Conservation (phyloP, 2,888 invertebrate species). For the Philereme transversata region DNA sequence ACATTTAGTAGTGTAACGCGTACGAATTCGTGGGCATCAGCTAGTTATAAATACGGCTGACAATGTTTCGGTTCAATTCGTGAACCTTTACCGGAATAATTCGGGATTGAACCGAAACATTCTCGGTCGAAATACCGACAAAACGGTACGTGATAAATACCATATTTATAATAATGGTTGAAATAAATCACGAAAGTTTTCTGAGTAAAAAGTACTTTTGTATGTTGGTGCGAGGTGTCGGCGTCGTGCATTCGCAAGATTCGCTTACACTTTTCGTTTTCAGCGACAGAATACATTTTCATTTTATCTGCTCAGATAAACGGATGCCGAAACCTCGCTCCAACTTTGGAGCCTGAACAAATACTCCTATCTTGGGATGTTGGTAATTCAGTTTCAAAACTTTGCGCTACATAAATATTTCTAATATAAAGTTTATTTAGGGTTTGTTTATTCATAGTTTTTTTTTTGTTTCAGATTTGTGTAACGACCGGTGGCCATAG, state of each 20-base stretch:
- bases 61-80: no score
- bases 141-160: no score
- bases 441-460: constrained; percentile 3
- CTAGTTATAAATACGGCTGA: no score
- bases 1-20: no score
- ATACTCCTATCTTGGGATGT: constrained; percentile 32
- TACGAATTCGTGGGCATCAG: no score
- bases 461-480: constrained; percentile 29
- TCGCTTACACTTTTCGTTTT: constrained; percentile 8
- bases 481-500: constrained; percentile 11
- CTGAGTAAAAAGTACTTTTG: neutral
- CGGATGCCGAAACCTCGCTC: constrained; percentile 21
- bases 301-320: constrained; percentile 6
- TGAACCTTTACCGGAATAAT: no score
- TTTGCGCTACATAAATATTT: constrained; percentile 35
- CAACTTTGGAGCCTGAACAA: constrained; percentile 34
- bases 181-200: no score
- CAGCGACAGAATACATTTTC: constrained; percentile 23
- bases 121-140: no score
- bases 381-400: constrained; percentile 32
- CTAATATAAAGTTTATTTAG: neutral
- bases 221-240: constrained; percentile 3
- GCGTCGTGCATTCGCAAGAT: constrained; percentile 8
- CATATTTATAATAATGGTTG: no score
- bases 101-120: no score